Base-by-base conservation (phyloP, 2,888 invertebrate species). In the Metalampra italica region DNA sequence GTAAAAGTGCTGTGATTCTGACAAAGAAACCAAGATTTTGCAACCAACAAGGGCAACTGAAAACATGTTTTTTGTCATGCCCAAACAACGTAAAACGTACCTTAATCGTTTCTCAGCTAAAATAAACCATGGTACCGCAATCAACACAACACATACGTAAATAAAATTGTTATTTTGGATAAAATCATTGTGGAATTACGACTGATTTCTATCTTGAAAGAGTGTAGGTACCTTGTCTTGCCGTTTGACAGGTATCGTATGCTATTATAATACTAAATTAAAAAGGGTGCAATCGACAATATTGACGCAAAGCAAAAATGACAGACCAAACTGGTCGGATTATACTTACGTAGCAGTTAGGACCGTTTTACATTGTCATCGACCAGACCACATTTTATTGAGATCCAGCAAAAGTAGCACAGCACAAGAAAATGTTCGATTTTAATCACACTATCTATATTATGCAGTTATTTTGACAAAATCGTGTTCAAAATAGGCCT, bases 11-110 rank as follows among this genome's bases (percentile, higher is more conserved):
- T 61, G 52, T 64, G 62, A 68, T 64, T 72, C 75, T 83, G 77
- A 86, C 87, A 86, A 86, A 86, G 85, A 81, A 86, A 81, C 74
- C 64, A 62, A 79, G 81, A 79, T 87, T 86, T 84, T 76, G 82
- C 81, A 85, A 83, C 62, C 66, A 85, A 81, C 86, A 86, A 85
- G 85, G 88, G 81, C 84, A 82, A 64, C 72, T 52, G 66, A 77
- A 75, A 82, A 82, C 81, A 78, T 78, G 80, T 74, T 80, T 77
- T 78, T 66, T 64, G 52, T 54, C 52, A 56, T 56, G 64, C 52
- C 58, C 45, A 53, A 47, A 12, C 53, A 52, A 54, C 52, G 53
- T 59, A 52, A 22, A 56, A 72, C 82, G 57, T 77, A 75, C 76
- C 71, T 67, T 63, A 52, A 46, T 50, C 51, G 57, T 55, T 59